Evolutionary conservation across 2,113 vertebrate genomes (phyloP).

Genomic region (Sinosuthora webbiana): DNA sequence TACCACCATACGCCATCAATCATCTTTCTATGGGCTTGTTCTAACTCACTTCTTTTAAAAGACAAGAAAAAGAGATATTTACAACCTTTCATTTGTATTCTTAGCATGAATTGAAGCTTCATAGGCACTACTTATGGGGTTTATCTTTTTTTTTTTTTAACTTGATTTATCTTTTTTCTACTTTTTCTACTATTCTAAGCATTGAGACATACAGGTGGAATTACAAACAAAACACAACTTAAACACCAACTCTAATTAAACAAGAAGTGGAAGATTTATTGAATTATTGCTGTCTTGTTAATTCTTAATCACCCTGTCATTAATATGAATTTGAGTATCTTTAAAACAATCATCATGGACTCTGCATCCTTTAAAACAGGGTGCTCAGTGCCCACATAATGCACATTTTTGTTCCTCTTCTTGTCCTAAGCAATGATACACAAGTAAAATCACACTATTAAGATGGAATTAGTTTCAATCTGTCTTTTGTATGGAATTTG

Average conservation of each 20-base stretch:
- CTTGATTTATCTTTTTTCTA: neutral
- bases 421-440: neutral
- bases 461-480: neutral
- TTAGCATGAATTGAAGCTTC: neutral
- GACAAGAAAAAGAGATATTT: neutral
- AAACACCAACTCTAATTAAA: neutral
- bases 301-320: neutral
- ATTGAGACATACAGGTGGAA: neutral
- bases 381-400: neutral
- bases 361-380: neutral
- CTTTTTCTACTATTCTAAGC: neutral
- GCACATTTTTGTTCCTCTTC: neutral
- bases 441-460: neutral
- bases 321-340: neutral
- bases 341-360: neutral
- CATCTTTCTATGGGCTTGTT: neutral
- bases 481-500: neutral
- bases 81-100: neutral
- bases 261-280: neutral
- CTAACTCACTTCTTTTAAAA: neutral
- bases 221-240: neutral
- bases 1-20: neutral
- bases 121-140: neutral
- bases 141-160: neutral
- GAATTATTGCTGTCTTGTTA: neutral